phyloP scores from a whole-genome alignment of 2,113 vertebrate genomes.

The Actinemys pallida region DNA sequence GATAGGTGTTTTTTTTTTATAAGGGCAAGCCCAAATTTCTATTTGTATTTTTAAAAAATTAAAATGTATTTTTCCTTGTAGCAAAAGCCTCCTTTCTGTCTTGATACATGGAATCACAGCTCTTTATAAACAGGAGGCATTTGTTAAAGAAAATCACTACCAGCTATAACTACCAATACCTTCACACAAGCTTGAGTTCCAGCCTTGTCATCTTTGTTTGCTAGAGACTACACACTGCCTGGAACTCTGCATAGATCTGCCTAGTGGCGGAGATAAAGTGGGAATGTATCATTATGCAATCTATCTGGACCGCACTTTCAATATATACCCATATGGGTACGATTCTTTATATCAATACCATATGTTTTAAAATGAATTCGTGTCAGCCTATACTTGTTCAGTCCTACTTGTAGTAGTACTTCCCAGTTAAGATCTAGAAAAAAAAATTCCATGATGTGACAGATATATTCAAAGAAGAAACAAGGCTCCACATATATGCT shows the following conservation, averaged over 20 bases:
- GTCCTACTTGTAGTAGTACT: neutral
- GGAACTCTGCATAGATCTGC: neutral
- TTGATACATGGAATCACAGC: neutral
- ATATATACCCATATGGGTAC: neutral
- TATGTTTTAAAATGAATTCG: slow-evolving; percentile 11
- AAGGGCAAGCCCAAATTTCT: neutral
- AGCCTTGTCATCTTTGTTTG: neutral
- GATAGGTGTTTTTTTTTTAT: neutral
- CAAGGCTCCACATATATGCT: neutral
- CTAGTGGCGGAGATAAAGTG: neutral
- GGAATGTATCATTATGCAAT: neutral
- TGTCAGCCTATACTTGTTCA: neutral
- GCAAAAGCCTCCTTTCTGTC: slow-evolving; percentile 7
- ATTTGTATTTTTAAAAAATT: neutral
- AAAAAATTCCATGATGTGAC: neutral
- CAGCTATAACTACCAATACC: neutral
- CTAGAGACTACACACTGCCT: neutral
- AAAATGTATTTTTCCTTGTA: neutral
- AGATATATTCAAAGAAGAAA: neutral
- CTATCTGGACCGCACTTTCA: neutral
- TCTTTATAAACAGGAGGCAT: neutral
- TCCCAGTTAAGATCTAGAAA: neutral
- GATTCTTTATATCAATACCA: neutral
- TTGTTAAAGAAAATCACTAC: neutral
- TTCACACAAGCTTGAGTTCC: neutral